A percentile compares a stretch with the other conserved stretches of the same genome.
phyloP scores from a whole-genome alignment of 2,888 invertebrate species.

The Drosophila melanocephala region DNA sequence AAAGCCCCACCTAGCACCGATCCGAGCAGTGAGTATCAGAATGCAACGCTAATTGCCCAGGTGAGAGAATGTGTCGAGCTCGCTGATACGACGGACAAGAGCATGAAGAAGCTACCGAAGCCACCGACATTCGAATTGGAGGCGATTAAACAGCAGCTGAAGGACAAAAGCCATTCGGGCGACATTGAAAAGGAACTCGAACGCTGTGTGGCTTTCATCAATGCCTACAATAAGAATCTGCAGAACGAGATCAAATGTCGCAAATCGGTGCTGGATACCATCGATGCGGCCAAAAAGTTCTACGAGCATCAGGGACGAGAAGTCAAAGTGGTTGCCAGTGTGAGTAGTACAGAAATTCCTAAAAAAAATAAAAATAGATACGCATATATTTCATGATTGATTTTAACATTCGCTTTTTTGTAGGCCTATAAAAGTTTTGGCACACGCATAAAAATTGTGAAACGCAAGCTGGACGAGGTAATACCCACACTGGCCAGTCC shows the following conservation, averaged over 20 bases:
- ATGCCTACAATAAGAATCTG: constrained; percentile 92
- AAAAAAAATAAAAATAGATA: too few species aligned
- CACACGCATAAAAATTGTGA: constrained; percentile 92
- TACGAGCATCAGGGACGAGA: constrained; percentile 96
- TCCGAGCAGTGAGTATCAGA: constrained; percentile 84
- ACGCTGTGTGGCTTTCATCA: constrained; percentile 91
- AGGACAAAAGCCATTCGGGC: constrained; percentile 94
- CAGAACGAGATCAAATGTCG: constrained; percentile 94
- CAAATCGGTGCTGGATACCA: constrained; percentile 90
- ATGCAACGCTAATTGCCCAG: constrained; percentile 90
- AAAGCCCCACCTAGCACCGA: constrained; percentile 74
- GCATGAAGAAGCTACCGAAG: constrained; percentile 86
- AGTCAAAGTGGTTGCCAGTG: constrained; percentile 97
- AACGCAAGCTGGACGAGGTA: constrained; percentile 94
- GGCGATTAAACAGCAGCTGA: constrained; percentile 91
- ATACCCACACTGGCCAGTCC: constrained; percentile 90
- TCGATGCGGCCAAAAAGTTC: constrained; percentile 93
- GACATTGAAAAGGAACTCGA: constrained; percentile 95
- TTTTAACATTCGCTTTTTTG: not conserved
- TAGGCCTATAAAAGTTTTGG: constrained; percentile 98
- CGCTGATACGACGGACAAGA: constrained; percentile 91
- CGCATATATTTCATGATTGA: not conserved
- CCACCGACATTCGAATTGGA: constrained; percentile 90
- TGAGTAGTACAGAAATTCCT: constrained; percentile 86
- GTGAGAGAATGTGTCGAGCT: constrained; percentile 90